Evolutionary conservation across 2,113 vertebrate genomes (phyloP).

Genomic region (Oplegnathus fasciatus): DNA sequence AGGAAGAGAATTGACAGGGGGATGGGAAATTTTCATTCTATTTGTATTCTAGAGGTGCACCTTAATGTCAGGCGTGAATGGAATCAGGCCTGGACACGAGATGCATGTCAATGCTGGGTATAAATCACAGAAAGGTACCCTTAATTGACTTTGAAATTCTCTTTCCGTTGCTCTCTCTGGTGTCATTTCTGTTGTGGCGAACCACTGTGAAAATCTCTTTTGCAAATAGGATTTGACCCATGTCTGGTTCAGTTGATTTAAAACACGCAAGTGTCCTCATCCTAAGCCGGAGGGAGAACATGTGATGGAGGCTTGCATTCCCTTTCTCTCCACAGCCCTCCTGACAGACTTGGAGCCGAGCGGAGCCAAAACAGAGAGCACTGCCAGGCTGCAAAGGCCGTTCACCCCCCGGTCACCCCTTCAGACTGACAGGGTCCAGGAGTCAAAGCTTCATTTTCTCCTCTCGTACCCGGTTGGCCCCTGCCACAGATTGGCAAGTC

Average conservation of each 20-base stretch:
- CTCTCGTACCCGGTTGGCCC: slow-evolving; percentile 39
- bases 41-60: slow-evolving; percentile 45
- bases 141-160: slow-evolving; percentile 50
- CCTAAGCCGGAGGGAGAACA: slow-evolving; percentile 28
- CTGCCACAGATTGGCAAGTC: slow-evolving; percentile 60
- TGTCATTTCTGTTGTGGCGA: slow-evolving; percentile 11
- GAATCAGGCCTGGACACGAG: slow-evolving; percentile 31
- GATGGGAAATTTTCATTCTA: slow-evolving; percentile 21
- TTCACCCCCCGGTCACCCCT: slow-evolving; percentile 57
- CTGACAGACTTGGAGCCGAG: not conserved
- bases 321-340: slow-evolving; percentile 1
- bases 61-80: slow-evolving; percentile 52
- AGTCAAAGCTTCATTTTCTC: slow-evolving; percentile 60
- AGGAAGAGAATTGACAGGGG: not conserved
- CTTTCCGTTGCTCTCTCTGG: slow-evolving; percentile 8
- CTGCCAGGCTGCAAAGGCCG: slow-evolving; percentile 33
- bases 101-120: slow-evolving; percentile 41
- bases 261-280: slow-evolving; percentile 38
- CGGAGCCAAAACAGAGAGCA: slow-evolving; percentile 27
- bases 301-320: slow-evolving; percentile 32
- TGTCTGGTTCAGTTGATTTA: slow-evolving; percentile 29
- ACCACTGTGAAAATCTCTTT: slow-evolving; percentile 29
- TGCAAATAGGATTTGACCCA: slow-evolving; percentile 27
- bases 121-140: slow-evolving; percentile 39
- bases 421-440: slow-evolving; percentile 60